A percentile compares a stretch with the other conserved stretches of the same genome.
Conservation (phyloP, 2,888 invertebrate species). For the Mythimna lalbum region DNA sequence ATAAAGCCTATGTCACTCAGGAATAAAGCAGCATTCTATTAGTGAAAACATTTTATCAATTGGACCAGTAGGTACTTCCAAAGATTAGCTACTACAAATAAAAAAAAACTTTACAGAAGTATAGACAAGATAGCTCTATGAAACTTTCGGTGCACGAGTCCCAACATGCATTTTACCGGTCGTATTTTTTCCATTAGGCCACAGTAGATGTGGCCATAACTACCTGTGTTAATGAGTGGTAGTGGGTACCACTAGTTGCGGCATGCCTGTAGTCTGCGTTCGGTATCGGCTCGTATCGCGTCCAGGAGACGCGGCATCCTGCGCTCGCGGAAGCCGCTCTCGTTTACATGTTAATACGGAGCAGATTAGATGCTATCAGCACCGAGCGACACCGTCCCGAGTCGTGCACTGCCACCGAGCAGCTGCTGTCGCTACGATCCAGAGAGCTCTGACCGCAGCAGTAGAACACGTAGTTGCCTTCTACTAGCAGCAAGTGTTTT, state of each 20-base stretch:
- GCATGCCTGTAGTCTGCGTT: neutral
- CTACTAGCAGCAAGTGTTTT: neutral
- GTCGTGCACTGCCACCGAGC: neutral
- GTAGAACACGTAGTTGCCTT: neutral
- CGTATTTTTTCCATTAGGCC: too few species aligned
- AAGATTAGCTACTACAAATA: too few species aligned
- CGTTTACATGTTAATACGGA: conserved; percentile 46
- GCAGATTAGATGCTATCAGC: conserved; percentile 51
- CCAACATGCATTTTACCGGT: too few species aligned
- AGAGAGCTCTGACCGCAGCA: neutral
- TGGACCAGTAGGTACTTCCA: too few species aligned
- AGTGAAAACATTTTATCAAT: too few species aligned
- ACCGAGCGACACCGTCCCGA: neutral
- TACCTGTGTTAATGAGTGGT: conserved; percentile 25
- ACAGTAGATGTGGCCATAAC: neutral
- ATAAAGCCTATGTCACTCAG: too few species aligned
- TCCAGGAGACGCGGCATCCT: conserved; percentile 38
- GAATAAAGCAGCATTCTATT: too few species aligned
- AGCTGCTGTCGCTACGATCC: too few species aligned
- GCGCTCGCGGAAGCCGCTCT: conserved; percentile 40
- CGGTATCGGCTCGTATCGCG: conserved; percentile 36
- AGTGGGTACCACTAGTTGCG: neutral
- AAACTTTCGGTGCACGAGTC: too few species aligned
- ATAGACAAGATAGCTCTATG: too few species aligned
- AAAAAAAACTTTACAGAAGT: too few species aligned